These are phyloP conservation scores for Smittia aterrima DNA, from an alignment of 2,888 invertebrate genomes.

Conservation along the genomic window DNA sequence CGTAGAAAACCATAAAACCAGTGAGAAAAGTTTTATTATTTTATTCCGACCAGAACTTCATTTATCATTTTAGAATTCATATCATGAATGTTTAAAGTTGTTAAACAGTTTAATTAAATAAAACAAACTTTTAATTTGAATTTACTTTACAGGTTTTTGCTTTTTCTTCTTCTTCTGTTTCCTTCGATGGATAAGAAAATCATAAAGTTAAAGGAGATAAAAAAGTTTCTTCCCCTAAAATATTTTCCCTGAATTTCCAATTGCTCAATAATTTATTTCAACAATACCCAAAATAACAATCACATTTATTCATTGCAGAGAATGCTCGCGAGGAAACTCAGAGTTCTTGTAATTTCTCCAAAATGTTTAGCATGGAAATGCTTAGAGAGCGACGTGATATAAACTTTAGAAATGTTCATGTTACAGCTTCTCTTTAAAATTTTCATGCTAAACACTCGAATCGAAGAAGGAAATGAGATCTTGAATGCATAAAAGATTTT, in stretches of 20 bases:
- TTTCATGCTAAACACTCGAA: neutral
- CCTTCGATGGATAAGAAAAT: neutral
- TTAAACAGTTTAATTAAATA: slow-evolving; percentile 10
- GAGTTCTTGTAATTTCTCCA: slow-evolving; percentile 2
- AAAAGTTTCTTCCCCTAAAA: neutral
- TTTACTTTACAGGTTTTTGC: neutral
- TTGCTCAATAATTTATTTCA: slow-evolving; percentile 10
- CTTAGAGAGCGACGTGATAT: neutral
- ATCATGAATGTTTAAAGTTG: slow-evolving; percentile 16
- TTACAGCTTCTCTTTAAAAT: too few relatives aligned
- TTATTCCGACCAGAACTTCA: neutral
- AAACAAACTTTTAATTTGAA: neutral
- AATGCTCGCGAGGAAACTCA: neutral
- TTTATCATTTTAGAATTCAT: neutral
- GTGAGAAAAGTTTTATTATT: neutral
- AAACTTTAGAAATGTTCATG: too few relatives aligned
- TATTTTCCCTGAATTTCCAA: neutral
- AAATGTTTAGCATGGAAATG: neutral
- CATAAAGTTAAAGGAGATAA: neutral
- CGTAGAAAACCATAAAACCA: neutral
- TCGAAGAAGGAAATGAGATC: neutral
- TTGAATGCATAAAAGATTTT: neutral
- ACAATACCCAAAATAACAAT: slow-evolving; percentile 23
- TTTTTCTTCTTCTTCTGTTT: too few relatives aligned
- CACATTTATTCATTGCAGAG: slow-evolving; percentile 1